Evolutionary conservation across 2,888 invertebrate genomes (phyloP), one percentile per base, ranked within the genome.

Genomic region (Dexiosoma caninum): DNA sequence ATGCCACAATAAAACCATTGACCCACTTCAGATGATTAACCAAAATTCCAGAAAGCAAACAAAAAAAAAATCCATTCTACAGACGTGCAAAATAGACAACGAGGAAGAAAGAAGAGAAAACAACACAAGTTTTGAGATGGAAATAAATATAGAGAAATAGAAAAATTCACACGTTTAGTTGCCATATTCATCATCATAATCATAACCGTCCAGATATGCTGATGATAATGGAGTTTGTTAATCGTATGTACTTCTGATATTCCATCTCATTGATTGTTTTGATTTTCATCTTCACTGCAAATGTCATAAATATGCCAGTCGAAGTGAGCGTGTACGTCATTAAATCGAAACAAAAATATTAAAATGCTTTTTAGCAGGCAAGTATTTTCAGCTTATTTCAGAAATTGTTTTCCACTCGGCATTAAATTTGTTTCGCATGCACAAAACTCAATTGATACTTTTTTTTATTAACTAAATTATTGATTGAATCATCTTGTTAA

Each of bases 1-100:
- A 59, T 51, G 42, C 51, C 76, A 81, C 60, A 78, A 64, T 72
- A 69, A 81, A 81, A 78, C 75, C 70, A 75, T 75, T 78, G 78
- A 78, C 81, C 81, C 78, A 78, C 78, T 78, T 77, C 42, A 35
- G n/a, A 74, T 72, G 72, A 70, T 81, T 74, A 77, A 81, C 81
- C 62, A 77, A 81, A 77, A 44, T 32, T 14, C 40, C 27, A 53
- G 53, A 51, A n/a, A n/a, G n/a, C n/a, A n/a, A n/a, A n/a, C n/a
- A n/a, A 37, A 35, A 44, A 21, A 44, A 35, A 55, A 57, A 14
- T 12, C 16, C 40, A 40, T 40, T 57, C 55, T 21, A 75, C 19
- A 59, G 67, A 75, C 42, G 75, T 59, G 75, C 32, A 44, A 67
- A 49, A 67, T 66, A 75, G 40, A 9, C 57, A 59, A 27, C 27